These are phyloP conservation scores for Cladopsammia gracilis DNA, from an alignment of 64 coral and sea anemone genomes.

Conservation along the genomic window DNA sequence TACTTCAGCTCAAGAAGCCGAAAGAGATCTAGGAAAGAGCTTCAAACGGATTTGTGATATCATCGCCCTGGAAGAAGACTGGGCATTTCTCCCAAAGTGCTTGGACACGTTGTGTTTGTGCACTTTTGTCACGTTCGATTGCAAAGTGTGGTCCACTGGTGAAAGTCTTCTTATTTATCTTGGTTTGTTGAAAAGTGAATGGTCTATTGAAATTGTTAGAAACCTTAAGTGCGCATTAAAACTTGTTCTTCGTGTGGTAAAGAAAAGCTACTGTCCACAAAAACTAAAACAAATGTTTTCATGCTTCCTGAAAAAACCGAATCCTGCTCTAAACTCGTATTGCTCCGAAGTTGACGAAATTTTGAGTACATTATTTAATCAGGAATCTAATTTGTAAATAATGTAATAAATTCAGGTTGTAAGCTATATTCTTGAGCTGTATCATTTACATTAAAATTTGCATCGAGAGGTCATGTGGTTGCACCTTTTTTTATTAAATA, in stretches of 20 bases:
- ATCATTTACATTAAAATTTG: neutral
- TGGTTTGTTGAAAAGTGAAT: slow-evolving; percentile 88
- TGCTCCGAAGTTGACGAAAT: slow-evolving; percentile 29
- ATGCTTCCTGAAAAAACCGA: slow-evolving; percentile 68
- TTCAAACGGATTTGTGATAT: slow-evolving; percentile 91
- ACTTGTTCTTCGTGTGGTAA: slow-evolving; percentile 44
- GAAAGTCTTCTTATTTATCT: slow-evolving; percentile 76
- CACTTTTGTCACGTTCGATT: slow-evolving; percentile 2
- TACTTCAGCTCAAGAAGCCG: slow-evolving; percentile 43
- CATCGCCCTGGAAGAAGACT: slow-evolving; percentile 44
- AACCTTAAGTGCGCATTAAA: slow-evolving; percentile 62
- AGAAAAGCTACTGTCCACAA: slow-evolving; percentile 53
- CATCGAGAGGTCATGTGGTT: no score
- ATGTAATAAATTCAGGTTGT: neutral
- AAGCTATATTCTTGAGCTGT: neutral
- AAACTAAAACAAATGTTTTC: slow-evolving; percentile 10
- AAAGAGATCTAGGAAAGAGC: slow-evolving; percentile 37
- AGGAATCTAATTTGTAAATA: neutral
- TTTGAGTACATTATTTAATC: neutral
- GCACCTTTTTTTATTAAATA: no score
- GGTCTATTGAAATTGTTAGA: slow-evolving; percentile 54
- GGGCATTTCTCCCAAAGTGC: slow-evolving; percentile 60
- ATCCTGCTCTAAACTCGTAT: slow-evolving; percentile 34
- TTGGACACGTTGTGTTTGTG: slow-evolving; percentile 41
- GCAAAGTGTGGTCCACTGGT: neutral